phyloP scores from a whole-genome alignment of 2,113 vertebrate species.

The Alligator sinensis region DNA sequence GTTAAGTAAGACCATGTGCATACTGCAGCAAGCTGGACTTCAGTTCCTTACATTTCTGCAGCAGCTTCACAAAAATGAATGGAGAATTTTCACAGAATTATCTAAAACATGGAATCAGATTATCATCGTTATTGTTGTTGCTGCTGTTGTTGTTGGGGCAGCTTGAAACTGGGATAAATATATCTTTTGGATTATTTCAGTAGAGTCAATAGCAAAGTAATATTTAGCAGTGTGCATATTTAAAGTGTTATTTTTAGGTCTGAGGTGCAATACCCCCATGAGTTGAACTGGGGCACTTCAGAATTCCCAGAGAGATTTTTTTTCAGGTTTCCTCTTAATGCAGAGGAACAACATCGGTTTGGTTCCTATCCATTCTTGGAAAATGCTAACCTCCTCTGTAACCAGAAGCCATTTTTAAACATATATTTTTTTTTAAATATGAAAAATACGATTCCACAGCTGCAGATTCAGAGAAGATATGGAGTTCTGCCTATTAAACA shows the following conservation, averaged over 20 bases:
- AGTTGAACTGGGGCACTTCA: background rate
- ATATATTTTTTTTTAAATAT: background rate
- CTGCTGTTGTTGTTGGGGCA: too few species aligned
- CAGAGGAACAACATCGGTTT: background rate
- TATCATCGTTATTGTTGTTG: background rate
- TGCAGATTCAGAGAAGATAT: background rate
- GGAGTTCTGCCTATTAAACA: background rate
- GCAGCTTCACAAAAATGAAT: background rate
- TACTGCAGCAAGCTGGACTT: background rate
- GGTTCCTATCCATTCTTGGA: background rate
- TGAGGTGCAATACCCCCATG: background rate
- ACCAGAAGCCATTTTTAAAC: background rate
- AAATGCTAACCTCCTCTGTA: background rate
- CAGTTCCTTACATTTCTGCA: background rate
- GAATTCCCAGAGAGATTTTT: background rate
- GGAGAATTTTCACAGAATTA: background rate
- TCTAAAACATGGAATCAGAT: background rate
- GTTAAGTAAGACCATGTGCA: background rate
- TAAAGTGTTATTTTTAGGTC: background rate
- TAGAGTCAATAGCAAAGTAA: background rate
- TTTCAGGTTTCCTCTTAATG: background rate
- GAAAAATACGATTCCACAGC: background rate
- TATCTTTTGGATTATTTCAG: background rate
- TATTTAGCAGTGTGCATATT: background rate
- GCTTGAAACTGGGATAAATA: background rate